Evolutionary conservation across 2,113 vertebrate species (phyloP).

Genomic region (Rhombomys opimus): DNA sequence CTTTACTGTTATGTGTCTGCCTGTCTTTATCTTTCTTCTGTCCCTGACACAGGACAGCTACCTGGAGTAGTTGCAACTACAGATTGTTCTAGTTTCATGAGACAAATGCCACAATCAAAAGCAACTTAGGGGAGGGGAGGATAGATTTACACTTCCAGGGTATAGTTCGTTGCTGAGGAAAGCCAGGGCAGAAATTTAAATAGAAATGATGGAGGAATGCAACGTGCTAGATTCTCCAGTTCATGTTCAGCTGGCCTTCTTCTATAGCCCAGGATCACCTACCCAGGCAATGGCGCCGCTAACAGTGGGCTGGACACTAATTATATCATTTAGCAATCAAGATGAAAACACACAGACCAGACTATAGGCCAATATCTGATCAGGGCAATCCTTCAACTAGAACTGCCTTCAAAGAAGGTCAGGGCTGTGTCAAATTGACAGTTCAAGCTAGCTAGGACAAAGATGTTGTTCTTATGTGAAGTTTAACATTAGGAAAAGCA

Average conservation of each 20-base stretch:
- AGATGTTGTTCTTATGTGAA: background rate
- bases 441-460: background rate
- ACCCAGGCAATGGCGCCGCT: background rate
- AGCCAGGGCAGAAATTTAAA: background rate
- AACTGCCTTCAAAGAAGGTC: background rate
- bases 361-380: background rate
- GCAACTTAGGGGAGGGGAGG: background rate
- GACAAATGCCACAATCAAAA: background rate
- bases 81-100: background rate
- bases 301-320: background rate
- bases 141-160: background rate
- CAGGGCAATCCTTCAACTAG: background rate
- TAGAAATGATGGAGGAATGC: background rate
- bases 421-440: background rate
- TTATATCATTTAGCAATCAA: background rate
- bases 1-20: background rate
- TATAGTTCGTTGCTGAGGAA: background rate
- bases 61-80: too few relatives aligned
- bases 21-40: background rate
- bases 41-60: background rate
- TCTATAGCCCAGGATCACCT: background rate
- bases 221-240: background rate
- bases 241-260: too few relatives aligned
- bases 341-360: background rate
- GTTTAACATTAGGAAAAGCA: constrained; percentile 19